Base-by-base conservation (phyloP, 1,140 invertebrate species). In the Platyscapa corneri region DNA sequence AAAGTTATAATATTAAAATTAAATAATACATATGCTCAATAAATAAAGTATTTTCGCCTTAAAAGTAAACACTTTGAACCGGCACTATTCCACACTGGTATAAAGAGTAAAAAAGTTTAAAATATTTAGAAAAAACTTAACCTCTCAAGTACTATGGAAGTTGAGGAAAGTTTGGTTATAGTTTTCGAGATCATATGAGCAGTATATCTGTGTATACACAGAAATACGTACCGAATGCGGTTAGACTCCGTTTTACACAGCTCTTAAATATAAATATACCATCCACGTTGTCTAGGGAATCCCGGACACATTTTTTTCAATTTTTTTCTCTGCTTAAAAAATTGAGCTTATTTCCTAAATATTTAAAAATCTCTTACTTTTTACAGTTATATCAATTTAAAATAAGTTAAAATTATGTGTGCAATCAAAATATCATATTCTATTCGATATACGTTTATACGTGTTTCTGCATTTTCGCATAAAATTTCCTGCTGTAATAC, bases 111-210 rank as follows among this genome's bases (percentile, higher is more conserved):
- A 39, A 42, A 74, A 32, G 16, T 74, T 42, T 7, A 74, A 72
- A n/a, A 74, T 70, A 70, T 74, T 74, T 74, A 39, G 70, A n/a
- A 0, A 18, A 74, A 74, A 74, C 37, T 72, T 72, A 72, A 37
- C 70, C 64, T 32, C 64, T n/a, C 70, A 27, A 42, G 70, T 42
- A 42, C 18, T 18, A 10, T 27, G 34, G 42, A 42, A 74, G 70
- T 42, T 74, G 2, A 42, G 23, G 14, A 42, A 74, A 74, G 70
- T 74, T 74, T 27, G 67, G 10, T 42, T 74, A 74, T 74, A 42
- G 37, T 32, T 42, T 27, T 34, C 2, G 8, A 74, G 23, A 74
- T 74, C 20, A n/a, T 42, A n/a, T 42, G 37, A 42, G 37, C n/a
- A n/a, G 10, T 74, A 42, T 42, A 32, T 42, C 20, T 72, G 67